Evolutionary conservation across 2,888 invertebrate genomes (phyloP), one percentile per base, ranked within the genome.

Genomic region (Apotomis turbidana): DNA sequence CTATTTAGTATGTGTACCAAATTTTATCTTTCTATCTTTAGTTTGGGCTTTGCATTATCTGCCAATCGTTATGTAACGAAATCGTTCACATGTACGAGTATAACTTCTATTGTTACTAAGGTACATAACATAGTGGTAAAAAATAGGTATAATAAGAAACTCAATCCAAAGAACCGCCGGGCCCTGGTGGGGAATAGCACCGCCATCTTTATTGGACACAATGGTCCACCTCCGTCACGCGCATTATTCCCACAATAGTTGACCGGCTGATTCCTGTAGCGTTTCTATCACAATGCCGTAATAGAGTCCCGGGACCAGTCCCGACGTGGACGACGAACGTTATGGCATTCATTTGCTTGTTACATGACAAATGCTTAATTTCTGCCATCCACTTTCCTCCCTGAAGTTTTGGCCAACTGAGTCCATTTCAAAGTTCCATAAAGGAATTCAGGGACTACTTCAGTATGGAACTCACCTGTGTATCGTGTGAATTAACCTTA

Each of bases 221-320:
- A 69, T 69, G 44, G 61, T 12, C 13, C 59, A 46, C 66, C 64
- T 44, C 49, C 61, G 13, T 46, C 68, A 52, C 52, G 51, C 52
- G 68, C 61, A 55, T 69, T 69, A 55, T 54, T n/a, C 49, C 9
- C 52, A 70, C 70, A 70, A 70, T 70, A 70, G 70, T 68, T 70
- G 70, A 70, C 70, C 62, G 70, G 52, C 49, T 57, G 38, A 63
- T 70, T 41, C 51, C 70, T 51, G 69, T 13, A 36, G 70, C 62
- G 27, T 51, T 51, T 41, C 57, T 38, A 27, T 57, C 55, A 70
- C 61, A 62, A 69, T 57, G 62, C 15, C 62, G 51, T 58, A 70
- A 70, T 41, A 57, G 49, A 57, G 62, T 51, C 62, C n/a, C 6
- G 12, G 49, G 62, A 15, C 8, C 2, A 4, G 13, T 57, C 12